A percentile compares a stretch with the other conserved stretches of the same genome.
Evolutionary conservation across 2,797 vertebrate genomes (phyloP).

Genomic region (Eutrigla gurnardus): DNA sequence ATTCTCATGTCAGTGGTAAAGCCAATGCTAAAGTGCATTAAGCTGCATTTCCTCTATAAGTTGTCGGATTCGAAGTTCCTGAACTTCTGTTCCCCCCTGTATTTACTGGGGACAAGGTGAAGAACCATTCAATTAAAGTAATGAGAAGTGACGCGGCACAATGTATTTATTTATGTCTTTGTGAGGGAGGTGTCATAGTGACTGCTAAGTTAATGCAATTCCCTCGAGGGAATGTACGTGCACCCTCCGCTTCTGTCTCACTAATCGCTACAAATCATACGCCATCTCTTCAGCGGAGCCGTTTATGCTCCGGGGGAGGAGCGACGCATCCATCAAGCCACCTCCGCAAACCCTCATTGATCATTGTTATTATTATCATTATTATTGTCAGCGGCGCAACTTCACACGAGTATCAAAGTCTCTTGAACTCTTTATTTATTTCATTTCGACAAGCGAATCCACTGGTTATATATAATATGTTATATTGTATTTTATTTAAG

Average conservation of each 20-base stretch:
- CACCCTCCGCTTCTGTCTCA: background rate
- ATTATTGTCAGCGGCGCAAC: background rate
- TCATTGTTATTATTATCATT: background rate
- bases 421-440: background rate
- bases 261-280: background rate
- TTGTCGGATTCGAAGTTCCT: background rate
- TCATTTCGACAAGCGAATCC: background rate
- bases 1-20: constrained; percentile 30
- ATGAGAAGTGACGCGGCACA: background rate
- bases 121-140: background rate
- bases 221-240: background rate
- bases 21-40: background rate
- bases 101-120: background rate
- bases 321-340: background rate
- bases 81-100: background rate
- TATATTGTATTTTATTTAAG: too few species aligned
- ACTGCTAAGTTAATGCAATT: background rate
- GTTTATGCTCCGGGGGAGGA: background rate
- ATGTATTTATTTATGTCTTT: background rate
- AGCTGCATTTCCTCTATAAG: constrained; percentile 6
- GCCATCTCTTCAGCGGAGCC: background rate
- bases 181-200: background rate
- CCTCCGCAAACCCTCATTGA: background rate
- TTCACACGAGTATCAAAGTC: background rate
- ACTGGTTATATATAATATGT: background rate